Conservation (phyloP, 2,113 vertebrate species). For the Psophia crepitans region DNA sequence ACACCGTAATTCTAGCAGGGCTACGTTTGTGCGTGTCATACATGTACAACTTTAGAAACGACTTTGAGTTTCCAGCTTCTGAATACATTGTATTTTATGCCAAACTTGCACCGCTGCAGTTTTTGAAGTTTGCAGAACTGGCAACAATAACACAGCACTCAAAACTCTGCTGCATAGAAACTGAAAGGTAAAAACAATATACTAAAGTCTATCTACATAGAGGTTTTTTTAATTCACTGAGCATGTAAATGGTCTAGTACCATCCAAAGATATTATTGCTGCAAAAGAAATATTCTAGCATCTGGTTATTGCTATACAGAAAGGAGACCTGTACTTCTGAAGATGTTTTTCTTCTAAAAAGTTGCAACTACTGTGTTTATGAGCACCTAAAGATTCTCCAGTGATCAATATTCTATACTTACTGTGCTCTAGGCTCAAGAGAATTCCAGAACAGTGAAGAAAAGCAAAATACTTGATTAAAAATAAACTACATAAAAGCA, state of each 20-base stretch:
- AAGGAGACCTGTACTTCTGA: neutral
- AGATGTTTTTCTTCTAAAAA: neutral
- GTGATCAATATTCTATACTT: constrained; percentile 57
- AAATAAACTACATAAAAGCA: constrained; percentile 49
- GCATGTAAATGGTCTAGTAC: constrained; percentile 36
- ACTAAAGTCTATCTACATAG: neutral
- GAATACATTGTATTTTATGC: neutral
- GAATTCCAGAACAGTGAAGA: constrained; percentile 39
- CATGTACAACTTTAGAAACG: neutral
- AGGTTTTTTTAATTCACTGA: constrained; percentile 12
- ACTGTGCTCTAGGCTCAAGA: constrained; percentile 15
- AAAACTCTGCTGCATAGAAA: constrained; percentile 35
- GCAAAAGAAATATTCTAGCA: constrained; percentile 30
- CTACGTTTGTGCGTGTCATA: neutral
- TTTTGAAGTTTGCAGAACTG: constrained; percentile 48
- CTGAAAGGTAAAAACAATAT: constrained; percentile 42
- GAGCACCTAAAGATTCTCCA: constrained; percentile 46
- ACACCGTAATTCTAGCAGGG: neutral
- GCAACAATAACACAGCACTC: neutral
- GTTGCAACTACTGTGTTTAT: constrained; percentile 47
- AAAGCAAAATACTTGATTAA: constrained; percentile 37
- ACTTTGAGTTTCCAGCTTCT: neutral
- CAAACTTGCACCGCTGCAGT: neutral
- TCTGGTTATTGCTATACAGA: constrained; percentile 28
- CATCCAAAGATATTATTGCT: neutral